phyloP scores from a whole-genome alignment of 2,113 vertebrate species.

The Protobothrops flavoviridis region DNA sequence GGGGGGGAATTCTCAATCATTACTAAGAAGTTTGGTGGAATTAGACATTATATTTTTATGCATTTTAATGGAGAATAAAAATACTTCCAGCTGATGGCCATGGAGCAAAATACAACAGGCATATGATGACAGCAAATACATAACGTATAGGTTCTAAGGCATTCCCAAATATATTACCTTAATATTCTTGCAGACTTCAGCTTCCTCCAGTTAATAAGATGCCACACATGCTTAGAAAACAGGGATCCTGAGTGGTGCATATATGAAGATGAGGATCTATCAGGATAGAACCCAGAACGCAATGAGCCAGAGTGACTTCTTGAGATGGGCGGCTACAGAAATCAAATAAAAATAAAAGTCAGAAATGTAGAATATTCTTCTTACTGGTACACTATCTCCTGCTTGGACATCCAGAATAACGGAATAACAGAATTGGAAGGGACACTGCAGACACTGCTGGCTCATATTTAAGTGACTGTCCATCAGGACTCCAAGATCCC shows the following conservation, averaged over 20 bases:
- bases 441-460: no score
- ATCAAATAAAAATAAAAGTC: no score
- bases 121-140: accelerated
- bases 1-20: constrained; percentile 39
- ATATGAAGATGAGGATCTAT: neutral
- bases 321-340: no score
- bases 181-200: constrained; percentile 33
- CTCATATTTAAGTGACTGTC: no score
- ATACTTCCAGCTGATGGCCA: neutral
- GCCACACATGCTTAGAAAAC: constrained; percentile 28
- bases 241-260: neutral
- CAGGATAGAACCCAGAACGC: neutral
- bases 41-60: constrained; percentile 40
- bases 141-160: neutral
- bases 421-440: no score
- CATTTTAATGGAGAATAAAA: constrained; percentile 38
- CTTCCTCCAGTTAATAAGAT: constrained; percentile 12
- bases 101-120: neutral
- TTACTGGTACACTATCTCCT: no score
- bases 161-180: neutral
- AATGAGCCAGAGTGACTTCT: no score
- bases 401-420: no score
- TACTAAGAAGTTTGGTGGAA: constrained; percentile 44
- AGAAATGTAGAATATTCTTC: no score
- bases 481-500: no score